These are phyloP conservation scores for Acheta domesticus DNA, from an alignment of 2,888 invertebrate genomes.

Conservation along the genomic window DNA sequence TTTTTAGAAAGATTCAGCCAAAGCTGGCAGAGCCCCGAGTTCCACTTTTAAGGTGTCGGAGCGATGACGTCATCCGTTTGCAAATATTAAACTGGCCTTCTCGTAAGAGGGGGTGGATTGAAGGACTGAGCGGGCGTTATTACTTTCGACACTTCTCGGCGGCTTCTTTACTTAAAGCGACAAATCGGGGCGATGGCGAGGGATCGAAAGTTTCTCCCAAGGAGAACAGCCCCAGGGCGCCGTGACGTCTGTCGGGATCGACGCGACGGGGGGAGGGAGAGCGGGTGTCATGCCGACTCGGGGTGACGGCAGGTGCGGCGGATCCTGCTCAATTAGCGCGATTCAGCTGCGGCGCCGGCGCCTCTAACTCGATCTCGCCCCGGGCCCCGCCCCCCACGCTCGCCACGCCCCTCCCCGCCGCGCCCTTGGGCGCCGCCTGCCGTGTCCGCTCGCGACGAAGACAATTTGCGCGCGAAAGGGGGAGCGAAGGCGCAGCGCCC, in stretches of 20 bases:
- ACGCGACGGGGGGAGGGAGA: background rate
- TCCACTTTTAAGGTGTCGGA: too few species aligned
- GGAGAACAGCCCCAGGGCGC: background rate
- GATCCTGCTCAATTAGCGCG: conserved; percentile 5
- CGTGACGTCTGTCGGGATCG: background rate
- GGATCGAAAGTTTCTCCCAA: background rate
- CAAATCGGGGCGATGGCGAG: background rate
- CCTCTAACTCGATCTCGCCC: background rate
- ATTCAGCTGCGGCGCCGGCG: conserved; percentile 9
- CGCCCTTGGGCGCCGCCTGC: background rate
- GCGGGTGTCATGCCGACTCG: background rate
- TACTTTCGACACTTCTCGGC: too few species aligned
- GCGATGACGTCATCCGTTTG: too few species aligned
- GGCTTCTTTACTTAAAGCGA: too few species aligned
- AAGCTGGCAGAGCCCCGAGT: too few species aligned
- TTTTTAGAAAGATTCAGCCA: too few species aligned
- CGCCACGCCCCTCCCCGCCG: conserved; percentile 18
- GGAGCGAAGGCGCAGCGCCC: too few species aligned
- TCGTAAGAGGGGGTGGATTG: too few species aligned
- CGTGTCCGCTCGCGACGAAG: conserved; percentile 24
- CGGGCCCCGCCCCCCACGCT: background rate
- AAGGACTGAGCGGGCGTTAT: too few species aligned
- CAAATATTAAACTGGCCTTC: too few species aligned
- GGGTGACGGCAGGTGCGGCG: background rate
- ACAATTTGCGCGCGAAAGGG: conserved; percentile 23